Conservation (phyloP, 2,113 vertebrate species). For the Hemichromis elongatus region DNA sequence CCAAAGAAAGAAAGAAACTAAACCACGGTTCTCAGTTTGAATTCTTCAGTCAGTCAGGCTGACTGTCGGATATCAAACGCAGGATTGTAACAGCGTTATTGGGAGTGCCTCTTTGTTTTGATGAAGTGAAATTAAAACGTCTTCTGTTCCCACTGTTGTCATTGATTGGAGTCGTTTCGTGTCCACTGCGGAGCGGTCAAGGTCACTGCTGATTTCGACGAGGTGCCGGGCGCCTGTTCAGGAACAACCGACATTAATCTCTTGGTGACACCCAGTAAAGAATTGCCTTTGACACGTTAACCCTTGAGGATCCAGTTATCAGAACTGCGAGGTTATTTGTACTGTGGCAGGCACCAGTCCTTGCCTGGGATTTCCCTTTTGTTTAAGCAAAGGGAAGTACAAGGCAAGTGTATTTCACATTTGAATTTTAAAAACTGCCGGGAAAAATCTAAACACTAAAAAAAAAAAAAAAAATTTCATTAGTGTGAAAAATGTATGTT, state of each 20-base stretch:
- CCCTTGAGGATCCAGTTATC: neutral
- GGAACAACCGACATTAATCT: slow-evolving; percentile 65
- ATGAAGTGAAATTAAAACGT: neutral
- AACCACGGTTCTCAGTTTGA: neutral
- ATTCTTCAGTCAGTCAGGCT: neutral
- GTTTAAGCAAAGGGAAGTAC: neutral
- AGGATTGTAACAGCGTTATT: neutral
- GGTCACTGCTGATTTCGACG: slow-evolving; percentile 72
- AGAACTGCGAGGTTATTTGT: neutral
- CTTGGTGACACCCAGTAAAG: neutral
- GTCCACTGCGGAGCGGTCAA: neutral
- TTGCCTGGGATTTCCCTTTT: too few species aligned
- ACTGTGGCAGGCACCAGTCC: neutral
- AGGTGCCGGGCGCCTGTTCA: slow-evolving; percentile 76
- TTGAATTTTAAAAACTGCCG: neutral
- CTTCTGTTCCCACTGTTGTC: neutral
- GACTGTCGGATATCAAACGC: neutral
- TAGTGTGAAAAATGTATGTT: neutral
- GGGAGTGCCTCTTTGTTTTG: neutral
- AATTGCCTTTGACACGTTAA: neutral
- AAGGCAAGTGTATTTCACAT: neutral
- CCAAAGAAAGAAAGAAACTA: neutral
- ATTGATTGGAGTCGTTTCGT: neutral
- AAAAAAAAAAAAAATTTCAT: neutral
- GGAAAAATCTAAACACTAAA: neutral